These are phyloP conservation scores for Ciconia nigra DNA, from an alignment of 2,797 vertebrate species.

Conservation along the genomic window DNA sequence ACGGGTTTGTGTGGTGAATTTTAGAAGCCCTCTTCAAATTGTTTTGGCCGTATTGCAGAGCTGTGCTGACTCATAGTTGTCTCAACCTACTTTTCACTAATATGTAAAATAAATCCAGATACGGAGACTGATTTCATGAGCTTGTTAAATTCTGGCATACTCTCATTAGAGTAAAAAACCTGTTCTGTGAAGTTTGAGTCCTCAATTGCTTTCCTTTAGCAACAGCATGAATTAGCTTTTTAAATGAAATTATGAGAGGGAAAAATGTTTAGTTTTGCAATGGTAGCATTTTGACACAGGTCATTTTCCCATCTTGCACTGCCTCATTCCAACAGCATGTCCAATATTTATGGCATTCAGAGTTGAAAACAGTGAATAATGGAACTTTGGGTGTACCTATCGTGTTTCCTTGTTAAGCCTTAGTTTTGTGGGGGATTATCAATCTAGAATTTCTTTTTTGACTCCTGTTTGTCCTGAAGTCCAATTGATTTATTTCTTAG, in stretches of 20 bases:
- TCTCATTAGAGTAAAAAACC: background rate
- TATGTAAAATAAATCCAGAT: conserved; percentile 34
- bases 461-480: background rate
- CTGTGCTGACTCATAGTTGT: conserved; percentile 43
- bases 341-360: background rate
- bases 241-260: background rate
- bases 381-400: background rate
- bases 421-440: background rate
- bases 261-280: background rate
- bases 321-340: background rate
- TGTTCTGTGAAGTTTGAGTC: background rate
- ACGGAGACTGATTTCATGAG: background rate
- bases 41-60: background rate
- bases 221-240: background rate
- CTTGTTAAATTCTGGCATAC: background rate
- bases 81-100: conserved; percentile 27
- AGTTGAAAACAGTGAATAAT: background rate
- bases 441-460: background rate
- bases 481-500: background rate
- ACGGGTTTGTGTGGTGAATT: background rate
- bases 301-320: background rate
- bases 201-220: background rate
- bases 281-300: background rate
- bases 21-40: background rate
- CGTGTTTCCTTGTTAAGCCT: background rate